A percentile compares a stretch with the other conserved stretches of the same genome.
phyloP scores from a whole-genome alignment of 2,113 vertebrate species.

The Pantherophis guttatus region DNA sequence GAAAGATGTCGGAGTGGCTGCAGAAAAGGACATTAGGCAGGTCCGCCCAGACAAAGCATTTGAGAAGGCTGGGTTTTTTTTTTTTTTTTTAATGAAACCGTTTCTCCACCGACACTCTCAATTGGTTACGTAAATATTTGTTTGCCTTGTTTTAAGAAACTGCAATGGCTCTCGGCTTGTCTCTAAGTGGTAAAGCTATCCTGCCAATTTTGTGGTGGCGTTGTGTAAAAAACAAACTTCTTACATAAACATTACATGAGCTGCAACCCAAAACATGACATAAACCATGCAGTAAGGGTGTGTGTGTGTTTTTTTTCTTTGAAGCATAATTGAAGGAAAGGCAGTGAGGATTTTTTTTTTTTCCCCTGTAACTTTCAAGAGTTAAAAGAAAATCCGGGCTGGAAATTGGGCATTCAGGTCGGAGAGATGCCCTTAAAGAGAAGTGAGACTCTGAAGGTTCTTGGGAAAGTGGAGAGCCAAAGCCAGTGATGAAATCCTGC shows the following conservation, averaged over 20 bases:
- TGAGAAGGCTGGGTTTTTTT: background rate
- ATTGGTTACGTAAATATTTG: background rate
- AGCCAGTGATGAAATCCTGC: too few species aligned
- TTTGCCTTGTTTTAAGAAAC: background rate
- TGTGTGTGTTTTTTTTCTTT: too few species aligned
- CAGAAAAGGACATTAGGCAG: background rate
- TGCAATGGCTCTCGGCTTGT: background rate
- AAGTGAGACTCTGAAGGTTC: background rate
- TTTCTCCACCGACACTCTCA: background rate
- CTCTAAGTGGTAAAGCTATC: background rate
- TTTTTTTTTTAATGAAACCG: background rate
- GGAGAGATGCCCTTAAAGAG: background rate
- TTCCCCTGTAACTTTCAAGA: background rate
- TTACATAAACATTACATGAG: slow-evolving; percentile 1
- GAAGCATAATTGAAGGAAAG: background rate
- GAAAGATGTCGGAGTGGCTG: background rate
- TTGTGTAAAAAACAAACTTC: background rate
- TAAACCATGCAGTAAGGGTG: background rate
- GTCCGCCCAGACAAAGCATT: background rate
- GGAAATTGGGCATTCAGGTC: background rate
- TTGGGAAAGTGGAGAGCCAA: background rate
- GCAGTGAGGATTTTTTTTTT: background rate
- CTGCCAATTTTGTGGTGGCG: background rate
- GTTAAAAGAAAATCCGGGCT: background rate
- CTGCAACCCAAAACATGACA: background rate